These are phyloP conservation scores for Bambusicola thoracicus DNA, from an alignment of 2,113 vertebrate species.

Conservation along the genomic window DNA sequence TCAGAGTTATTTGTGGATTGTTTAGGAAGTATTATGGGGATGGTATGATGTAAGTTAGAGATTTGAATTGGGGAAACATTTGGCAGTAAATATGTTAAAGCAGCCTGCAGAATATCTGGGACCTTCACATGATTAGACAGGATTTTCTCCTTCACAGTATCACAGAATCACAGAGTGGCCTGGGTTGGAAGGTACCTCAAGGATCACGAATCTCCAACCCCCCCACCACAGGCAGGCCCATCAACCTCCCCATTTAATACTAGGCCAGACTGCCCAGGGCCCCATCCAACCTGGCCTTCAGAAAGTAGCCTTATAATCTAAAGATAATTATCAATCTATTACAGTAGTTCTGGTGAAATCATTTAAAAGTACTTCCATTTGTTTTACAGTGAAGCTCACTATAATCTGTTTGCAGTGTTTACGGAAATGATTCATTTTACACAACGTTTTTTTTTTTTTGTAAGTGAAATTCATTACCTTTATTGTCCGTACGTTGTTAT, in stretches of 20 bases:
- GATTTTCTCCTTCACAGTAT: background rate
- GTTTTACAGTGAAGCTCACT: background rate
- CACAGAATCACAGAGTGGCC: too few relatives aligned
- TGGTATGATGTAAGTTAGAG: background rate
- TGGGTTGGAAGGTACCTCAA: too few relatives aligned
- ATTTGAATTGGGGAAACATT: background rate
- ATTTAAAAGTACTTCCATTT: background rate
- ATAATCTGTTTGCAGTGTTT: background rate
- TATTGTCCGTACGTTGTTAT: background rate
- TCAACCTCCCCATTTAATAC: too few relatives aligned
- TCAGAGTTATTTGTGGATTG: background rate
- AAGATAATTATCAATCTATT: background rate
- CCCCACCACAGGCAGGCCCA: too few relatives aligned
- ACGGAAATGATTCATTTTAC: background rate
- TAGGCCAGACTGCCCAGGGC: too few relatives aligned
- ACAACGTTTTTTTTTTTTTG: background rate
- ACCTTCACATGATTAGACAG: fast-evolving
- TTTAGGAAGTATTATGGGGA: background rate
- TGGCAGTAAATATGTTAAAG: background rate
- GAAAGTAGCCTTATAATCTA: background rate
- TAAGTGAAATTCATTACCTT: background rate
- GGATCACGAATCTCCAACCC: too few relatives aligned
- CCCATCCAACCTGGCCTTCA: background rate
- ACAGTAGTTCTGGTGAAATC: background rate
- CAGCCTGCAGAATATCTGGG: background rate